Evolutionary conservation across 2,888 invertebrate species (phyloP).

Genomic region (Margaritifera margaritifera): DNA sequence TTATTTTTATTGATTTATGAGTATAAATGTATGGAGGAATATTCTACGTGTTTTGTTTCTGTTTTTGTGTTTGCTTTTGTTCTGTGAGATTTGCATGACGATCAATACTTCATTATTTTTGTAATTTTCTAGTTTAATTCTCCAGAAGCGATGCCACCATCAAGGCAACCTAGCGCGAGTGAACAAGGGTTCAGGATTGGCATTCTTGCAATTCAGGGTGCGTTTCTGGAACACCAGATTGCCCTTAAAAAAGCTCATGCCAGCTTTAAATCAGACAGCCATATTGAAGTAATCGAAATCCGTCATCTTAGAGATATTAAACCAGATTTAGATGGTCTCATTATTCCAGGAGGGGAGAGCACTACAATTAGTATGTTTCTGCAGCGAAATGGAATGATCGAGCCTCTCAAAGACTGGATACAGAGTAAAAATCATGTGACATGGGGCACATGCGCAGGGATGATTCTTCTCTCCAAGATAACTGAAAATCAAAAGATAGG

Average conservation of each 20-base stretch:
- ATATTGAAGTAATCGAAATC: constrained; percentile 46
- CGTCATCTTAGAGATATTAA: constrained; percentile 43
- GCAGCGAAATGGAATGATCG: constrained; percentile 55
- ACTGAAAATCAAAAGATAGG: constrained; percentile 59
- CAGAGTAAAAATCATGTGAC: constrained; percentile 49
- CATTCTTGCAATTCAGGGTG: constrained; percentile 67
- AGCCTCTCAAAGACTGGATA: constrained; percentile 52
- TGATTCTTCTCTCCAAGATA: constrained; percentile 61
- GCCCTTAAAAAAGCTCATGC: constrained; percentile 46
- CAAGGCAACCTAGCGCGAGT: not conserved
- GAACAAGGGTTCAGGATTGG: constrained; percentile 42
- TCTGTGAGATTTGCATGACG: not conserved
- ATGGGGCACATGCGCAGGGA: constrained; percentile 69
- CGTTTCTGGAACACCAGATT: constrained; percentile 63
- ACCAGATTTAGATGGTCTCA: constrained; percentile 54
- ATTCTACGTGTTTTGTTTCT: constrained; percentile 19
- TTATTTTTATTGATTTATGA: too few relatives aligned
- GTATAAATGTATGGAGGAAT: not conserved
- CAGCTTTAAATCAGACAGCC: constrained; percentile 12
- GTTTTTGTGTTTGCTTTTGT: constrained; percentile 10
- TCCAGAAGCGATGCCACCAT: constrained; percentile 7
- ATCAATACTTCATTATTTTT: too few relatives aligned
- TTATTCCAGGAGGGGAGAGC: constrained; percentile 69
- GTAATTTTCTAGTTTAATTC: too few relatives aligned
- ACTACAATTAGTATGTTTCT: constrained; percentile 64